phyloP scores from a whole-genome alignment of 2,113 vertebrate genomes.

The Chaenogobius annularis region DNA sequence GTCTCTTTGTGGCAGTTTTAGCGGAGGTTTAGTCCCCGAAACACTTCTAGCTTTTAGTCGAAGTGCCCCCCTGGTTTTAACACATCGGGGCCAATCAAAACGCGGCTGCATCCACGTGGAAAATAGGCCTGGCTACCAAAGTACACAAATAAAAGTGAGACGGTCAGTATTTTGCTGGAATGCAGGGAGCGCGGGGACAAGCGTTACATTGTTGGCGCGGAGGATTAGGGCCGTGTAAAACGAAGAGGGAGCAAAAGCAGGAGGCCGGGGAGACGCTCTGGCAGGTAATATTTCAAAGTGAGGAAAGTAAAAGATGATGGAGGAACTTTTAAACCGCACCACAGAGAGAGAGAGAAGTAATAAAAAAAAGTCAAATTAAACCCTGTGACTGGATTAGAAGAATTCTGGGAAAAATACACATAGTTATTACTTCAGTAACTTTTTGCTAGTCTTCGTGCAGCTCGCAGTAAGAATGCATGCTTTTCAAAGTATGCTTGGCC shows the following conservation, averaged over 20 bases:
- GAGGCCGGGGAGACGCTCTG: constrained; percentile 56
- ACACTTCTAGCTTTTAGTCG: constrained; percentile 40
- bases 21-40: constrained; percentile 54
- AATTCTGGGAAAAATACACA: no score
- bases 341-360: no score
- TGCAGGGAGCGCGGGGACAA: constrained; percentile 55
- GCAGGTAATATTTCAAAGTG: constrained; percentile 49
- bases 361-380: no score
- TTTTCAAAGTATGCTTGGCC: no score
- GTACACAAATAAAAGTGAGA: constrained; percentile 71
- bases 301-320: constrained; percentile 29
- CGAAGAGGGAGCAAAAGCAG: constrained; percentile 54
- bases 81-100: constrained; percentile 51
- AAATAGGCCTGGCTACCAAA: constrained; percentile 66
- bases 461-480: no score
- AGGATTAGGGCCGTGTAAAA: constrained; percentile 58
- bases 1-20: constrained; percentile 73
- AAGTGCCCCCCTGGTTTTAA: constrained; percentile 45
- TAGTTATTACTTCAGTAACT: neutral
- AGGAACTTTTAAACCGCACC: neutral
- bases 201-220: constrained; percentile 67
- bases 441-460: no score
- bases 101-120: constrained; percentile 55
- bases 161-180: constrained; percentile 69
- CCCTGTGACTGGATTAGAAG: no score